Evolutionary conservation across 2,797 vertebrate species (phyloP), one percentile per base, ranked within the genome.

Genomic region (Rhynchotus rufescens): DNA sequence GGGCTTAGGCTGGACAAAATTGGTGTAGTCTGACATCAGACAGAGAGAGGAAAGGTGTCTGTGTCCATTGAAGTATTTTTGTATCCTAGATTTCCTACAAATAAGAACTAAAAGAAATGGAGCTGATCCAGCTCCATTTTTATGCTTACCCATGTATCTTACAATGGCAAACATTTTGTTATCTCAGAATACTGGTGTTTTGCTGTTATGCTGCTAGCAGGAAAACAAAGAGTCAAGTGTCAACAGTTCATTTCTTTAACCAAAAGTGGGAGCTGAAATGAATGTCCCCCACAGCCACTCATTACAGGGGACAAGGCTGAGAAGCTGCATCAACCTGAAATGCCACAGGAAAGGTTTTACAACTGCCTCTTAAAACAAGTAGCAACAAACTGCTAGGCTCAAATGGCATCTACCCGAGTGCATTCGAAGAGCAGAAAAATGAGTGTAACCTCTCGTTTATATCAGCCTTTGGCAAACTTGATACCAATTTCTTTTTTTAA

Each of bases 201-300:
- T 61, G 14, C 54, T 83, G 15, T n/a, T 52, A 64, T 52, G 57
- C 65, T 23, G 77, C 14, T 6, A 85, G 32, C 23, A 28, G 6
- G 3, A 28, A 4, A 44, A 15, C 49, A 34, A 92, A 36, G 73
- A 84, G 49, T 22, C 23, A 57, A 57, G 30, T 2, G 56, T 69
- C 66, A 74, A 3, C 14, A 30, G 32, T 60, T 82, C 8, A 23
- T 77, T 69, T 34, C 17, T 34, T 52, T 30, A 57, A 32, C 12
- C 54, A 32, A 32, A 45, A 20, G 30, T 25, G 23, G 40, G 25
- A 42, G 71, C 30, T 25, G 71, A 34, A 57, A 57, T 23, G n/a
- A 2, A 1, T 1, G 51, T 54, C 14, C 22, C 23, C 32, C n/a
- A 32, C 14, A 66, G 51, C 64, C 61, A 23, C 0, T 0, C 38